Percentiles rank a stretch among this genome's conserved stretches.
Evolutionary conservation across 2,113 vertebrate genomes (phyloP).

Genomic region (Poecile atricapillus): DNA sequence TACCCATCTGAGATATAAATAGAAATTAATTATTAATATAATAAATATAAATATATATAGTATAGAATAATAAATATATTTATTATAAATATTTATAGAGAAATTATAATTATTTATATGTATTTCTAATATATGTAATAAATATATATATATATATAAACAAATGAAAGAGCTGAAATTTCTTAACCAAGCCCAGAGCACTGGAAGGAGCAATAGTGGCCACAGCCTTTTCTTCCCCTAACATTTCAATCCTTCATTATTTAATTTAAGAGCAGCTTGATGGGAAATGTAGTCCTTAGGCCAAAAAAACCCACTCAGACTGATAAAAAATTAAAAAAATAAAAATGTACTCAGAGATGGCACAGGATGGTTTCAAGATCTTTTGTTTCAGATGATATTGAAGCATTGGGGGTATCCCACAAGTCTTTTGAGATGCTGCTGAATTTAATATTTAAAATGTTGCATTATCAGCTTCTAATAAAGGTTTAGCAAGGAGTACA

Average conservation of each 20-base stretch:
- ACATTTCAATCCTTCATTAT: background rate
- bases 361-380: background rate
- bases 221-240: background rate
- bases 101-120: too few species aligned
- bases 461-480: background rate
- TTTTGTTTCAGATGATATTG: background rate
- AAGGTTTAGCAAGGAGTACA: background rate
- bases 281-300: background rate
- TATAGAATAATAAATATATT: background rate
- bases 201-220: background rate
- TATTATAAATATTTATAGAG: background rate
- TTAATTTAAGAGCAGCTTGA: background rate
- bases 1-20: background rate
- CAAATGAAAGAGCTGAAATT: slow-evolving; percentile 8
- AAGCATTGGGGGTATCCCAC: background rate
- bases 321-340: background rate
- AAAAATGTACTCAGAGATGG: background rate
- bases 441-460: background rate
- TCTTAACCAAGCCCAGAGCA: background rate
- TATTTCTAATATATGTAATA: too few species aligned
- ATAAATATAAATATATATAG: background rate
- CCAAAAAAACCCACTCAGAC: background rate
- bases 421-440: background rate
- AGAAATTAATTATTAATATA: background rate
- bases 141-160: background rate